Conservation (phyloP, 30 jellyfish, hydroid and myxozoan species). For the Mastigias papua region DNA sequence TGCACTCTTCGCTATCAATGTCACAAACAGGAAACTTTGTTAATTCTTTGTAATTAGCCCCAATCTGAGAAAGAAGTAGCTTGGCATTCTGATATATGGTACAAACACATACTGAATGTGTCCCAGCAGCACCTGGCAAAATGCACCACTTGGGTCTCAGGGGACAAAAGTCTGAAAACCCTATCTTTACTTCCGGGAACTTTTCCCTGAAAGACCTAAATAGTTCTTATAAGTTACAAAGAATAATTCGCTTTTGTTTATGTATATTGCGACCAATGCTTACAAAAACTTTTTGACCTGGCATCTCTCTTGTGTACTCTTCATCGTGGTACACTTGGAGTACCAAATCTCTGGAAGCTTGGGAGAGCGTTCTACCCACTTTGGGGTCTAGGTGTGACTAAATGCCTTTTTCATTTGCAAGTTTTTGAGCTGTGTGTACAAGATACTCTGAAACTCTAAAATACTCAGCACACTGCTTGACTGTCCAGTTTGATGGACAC, state of each 20-base stretch:
- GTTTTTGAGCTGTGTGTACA: constrained; percentile 39
- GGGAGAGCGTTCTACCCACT: constrained; percentile 18
- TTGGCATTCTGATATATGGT: neutral
- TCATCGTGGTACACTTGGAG: constrained; percentile 16
- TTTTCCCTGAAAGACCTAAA: neutral
- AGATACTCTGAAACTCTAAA: constrained; percentile 47
- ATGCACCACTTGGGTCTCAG: constrained; percentile 19
- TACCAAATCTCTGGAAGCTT: constrained; percentile 3
- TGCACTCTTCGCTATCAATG: constrained; percentile 19
- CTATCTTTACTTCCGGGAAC: neutral
- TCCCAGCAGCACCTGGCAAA: constrained; percentile 36
- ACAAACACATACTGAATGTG: constrained; percentile 8
- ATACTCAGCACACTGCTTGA: constrained; percentile 20
- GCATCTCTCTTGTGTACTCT: constrained; percentile 32
- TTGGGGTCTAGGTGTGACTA: constrained; percentile 38
- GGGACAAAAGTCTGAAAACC: neutral
- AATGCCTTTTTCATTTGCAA: constrained; percentile 52
- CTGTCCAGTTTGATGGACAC: constrained; percentile 42
- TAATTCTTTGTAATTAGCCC: constrained; percentile 15
- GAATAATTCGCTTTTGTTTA: constrained; percentile 14
- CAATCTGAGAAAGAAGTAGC: constrained; percentile 10
- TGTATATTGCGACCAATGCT: constrained; percentile 21
- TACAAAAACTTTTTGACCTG: constrained; percentile 14
- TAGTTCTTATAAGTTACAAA: constrained; percentile 24
- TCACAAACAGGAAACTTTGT: constrained; percentile 23